Evolutionary conservation across 2,888 invertebrate genomes (phyloP).

Genomic region (Uloborus plumipes): DNA sequence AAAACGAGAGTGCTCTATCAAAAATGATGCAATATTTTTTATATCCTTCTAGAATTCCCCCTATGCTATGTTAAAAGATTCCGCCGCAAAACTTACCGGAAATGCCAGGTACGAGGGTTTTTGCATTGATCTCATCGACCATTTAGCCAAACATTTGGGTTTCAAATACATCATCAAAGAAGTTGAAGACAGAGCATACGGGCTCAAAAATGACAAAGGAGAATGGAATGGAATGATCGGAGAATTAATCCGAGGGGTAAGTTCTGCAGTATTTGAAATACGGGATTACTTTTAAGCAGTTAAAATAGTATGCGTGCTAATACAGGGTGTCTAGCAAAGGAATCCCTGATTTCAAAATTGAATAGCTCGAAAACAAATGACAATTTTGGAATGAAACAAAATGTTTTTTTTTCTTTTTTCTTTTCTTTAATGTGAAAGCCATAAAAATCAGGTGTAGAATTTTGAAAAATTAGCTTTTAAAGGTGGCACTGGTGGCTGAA

Average conservation of each 20-base stretch:
- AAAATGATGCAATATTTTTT: background rate
- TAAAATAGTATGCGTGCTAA: too few species aligned
- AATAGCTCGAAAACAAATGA: too few species aligned
- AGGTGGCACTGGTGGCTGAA: too few species aligned
- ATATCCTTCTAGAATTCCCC: slow-evolving; percentile 79
- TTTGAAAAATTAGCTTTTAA: too few species aligned
- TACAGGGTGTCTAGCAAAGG: too few species aligned
- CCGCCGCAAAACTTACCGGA: slow-evolving; percentile 75
- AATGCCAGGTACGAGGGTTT: slow-evolving; percentile 85
- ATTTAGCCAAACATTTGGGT: slow-evolving; percentile 82
- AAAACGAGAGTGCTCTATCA: too few species aligned
- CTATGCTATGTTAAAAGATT: slow-evolving; percentile 88
- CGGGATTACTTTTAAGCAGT: too few species aligned
- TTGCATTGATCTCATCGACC: slow-evolving; percentile 83
- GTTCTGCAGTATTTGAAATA: background rate
- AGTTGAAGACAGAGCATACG: slow-evolving; percentile 84
- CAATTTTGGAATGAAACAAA: too few species aligned
- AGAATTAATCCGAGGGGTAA: slow-evolving; percentile 66
- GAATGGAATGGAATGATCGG: slow-evolving; percentile 68
- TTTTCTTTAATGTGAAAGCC: too few species aligned
- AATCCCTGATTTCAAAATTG: too few species aligned
- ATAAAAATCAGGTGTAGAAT: too few species aligned
- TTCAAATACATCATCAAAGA: slow-evolving; percentile 87
- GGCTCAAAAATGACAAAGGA: slow-evolving; percentile 70
- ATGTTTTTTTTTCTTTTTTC: too few species aligned